phyloP scores from a whole-genome alignment of 2,797 vertebrate genomes.

The Mastacembelus armatus region DNA sequence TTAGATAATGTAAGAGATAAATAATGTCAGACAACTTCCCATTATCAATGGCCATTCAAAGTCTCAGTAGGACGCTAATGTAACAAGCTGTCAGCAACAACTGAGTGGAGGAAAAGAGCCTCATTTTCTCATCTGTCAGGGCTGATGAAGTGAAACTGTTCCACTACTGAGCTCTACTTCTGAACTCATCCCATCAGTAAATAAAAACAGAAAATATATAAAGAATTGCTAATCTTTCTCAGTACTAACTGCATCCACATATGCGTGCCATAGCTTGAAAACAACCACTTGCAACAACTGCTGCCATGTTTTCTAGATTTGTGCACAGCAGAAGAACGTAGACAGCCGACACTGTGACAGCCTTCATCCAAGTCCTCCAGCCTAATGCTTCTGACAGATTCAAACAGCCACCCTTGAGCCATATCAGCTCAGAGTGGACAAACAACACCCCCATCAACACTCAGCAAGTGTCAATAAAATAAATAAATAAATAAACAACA shows the following conservation, averaged over 20 bases:
- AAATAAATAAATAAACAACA: neutral
- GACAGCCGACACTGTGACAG: constrained; percentile 15
- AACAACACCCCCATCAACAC: constrained; percentile 28
- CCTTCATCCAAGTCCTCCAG: constrained; percentile 14
- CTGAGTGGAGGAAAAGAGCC: constrained; percentile 18
- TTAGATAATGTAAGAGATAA: neutral
- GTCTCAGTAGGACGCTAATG: constrained; percentile 1
- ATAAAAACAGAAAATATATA: too few species aligned
- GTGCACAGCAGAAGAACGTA: neutral
- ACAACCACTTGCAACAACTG: neutral
- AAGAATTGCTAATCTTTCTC: too few species aligned
- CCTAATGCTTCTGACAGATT: constrained; percentile 18
- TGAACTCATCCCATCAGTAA: neutral
- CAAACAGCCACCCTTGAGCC: constrained; percentile 8
- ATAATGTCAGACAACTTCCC: constrained; percentile 1
- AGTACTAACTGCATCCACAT: neutral
- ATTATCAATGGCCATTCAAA: neutral
- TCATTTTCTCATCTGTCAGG: constrained; percentile 26
- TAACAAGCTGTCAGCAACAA: constrained; percentile 17
- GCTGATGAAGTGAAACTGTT: constrained; percentile 17
- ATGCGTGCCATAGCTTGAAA: too few species aligned
- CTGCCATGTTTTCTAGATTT: constrained; percentile 24
- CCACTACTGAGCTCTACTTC: neutral
- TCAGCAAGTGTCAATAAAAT: neutral
- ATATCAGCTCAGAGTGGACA: constrained; percentile 27